Base-by-base conservation (phyloP, 2,113 vertebrate genomes). In the Anoura caudifer region DNA sequence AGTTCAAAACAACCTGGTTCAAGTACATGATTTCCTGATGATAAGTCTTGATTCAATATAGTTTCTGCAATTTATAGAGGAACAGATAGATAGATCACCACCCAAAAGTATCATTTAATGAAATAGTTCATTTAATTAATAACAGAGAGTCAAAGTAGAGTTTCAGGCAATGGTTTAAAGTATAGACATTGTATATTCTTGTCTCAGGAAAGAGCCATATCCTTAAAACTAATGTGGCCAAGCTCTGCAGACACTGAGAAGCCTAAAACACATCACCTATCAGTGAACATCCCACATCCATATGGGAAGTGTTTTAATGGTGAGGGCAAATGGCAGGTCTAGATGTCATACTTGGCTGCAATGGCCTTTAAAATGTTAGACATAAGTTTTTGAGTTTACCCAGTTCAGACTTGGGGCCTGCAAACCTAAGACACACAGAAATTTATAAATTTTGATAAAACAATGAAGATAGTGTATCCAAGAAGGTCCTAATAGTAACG, bases 11-110 rank as follows among this genome's bases (percentile, higher is more conserved):
- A 83, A 72, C 52, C 61, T 72, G 61, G 15, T 81, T 9, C 43
- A 93, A 91, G 41, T 41, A 56, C 17, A 52, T 81, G 45, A 5
- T 16, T 50, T 89, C 45, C n/a, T 84, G 67, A 76, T 54, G 22
- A 63, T 84, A 91, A 87, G 89, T 93, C 31, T 56, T 94, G 31
- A 82, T 67, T 82, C 47, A 54, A 54, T 61, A 54, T 90, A 93
- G 90, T 73, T 94, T 31, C 31, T 82, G 36, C 3, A 63, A 54
- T 94, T 79, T 90, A 59, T 33, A 63, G 2, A 87, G 82, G 7
- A 90, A 69, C 72, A 4, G 28, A 77, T 61, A 16, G 61, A 54
- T 4, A 70, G 3, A 7, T 47, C 26, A 80, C 6, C 22, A 82
- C 41, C 17, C 26, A 33, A 90, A 91, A 80, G 52, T 31, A 80